Evolutionary conservation across 2,888 invertebrate genomes (phyloP), one percentile per base, ranked within the genome.

Genomic region (Callyntrura guangdongensis): DNA sequence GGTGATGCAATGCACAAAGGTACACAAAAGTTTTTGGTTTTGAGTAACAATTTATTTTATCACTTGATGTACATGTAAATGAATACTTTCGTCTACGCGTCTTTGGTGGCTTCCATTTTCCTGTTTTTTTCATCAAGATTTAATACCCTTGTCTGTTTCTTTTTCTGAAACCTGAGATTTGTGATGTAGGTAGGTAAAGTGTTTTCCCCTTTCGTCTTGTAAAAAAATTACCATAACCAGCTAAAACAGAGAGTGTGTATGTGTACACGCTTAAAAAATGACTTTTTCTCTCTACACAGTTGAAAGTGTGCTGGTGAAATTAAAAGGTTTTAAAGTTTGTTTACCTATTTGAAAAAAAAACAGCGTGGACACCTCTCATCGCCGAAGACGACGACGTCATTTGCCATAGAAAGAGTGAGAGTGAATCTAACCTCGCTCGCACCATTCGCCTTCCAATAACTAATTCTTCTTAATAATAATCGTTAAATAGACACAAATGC

Each of bases 41-140:
- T 47, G 17, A 72, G 72, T 72, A 72, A 72, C 72, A 72, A 45
- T 64, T 83, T 64, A 53, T 69, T 25, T 53, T 14, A 49, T 72
- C 72, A 72, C 45, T 45, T 72, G 72, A 72, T 45, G 82, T 36
- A 45, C 14, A 72, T 72, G 72, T 72, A 72, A 72, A 72, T 72
- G 72, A 72, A 72, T 72, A 72, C 72, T 72, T 67, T 72, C 36
- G 45, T 45, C 45, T 56, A 14, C 64, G 45, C 86, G 49, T 86
- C 86, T 74, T 86, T 86, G 86, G 86, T 86, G 86, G 86, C 86
- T 86, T 86, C 86, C 74, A 86, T 59, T 86, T 86, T 86, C 86
- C 59, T 74, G 86, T 86, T 86, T 53, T 84, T 36, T 36, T 74
- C 74, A 86, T 36, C 6, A 72, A 61, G 59, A 74, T 74, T 72